These are phyloP conservation scores for Parasteatoda tepidariorum DNA, from an alignment of 1,140 invertebrate genomes.

Conservation along the genomic window DNA sequence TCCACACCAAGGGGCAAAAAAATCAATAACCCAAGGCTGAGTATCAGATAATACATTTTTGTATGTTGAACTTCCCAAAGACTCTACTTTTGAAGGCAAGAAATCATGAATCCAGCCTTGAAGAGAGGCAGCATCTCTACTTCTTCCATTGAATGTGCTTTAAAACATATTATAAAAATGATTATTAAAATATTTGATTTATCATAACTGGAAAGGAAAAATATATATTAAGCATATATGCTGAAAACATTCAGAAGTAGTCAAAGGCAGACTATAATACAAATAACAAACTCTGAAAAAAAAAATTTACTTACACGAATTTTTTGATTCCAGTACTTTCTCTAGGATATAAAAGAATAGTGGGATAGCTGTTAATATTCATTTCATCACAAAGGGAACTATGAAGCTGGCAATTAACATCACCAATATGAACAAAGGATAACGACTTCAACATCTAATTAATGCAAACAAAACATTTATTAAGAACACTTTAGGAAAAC, in stretches of 20 bases:
- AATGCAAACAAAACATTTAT: conserved; percentile 19
- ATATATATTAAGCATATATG: too few relatives aligned
- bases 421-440: conserved; percentile 74
- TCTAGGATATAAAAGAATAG: conserved; percentile 77
- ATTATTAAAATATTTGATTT: too few relatives aligned
- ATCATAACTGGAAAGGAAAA: too few relatives aligned
- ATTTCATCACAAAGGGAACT: conserved; percentile 73
- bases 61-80: conserved; percentile 68
- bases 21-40: conserved; percentile 77
- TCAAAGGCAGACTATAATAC: too few relatives aligned
- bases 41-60: conserved; percentile 68
- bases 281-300: neutral
- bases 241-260: too few relatives aligned
- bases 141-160: conserved; percentile 75
- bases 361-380: conserved; percentile 77
- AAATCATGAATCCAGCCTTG: conserved; percentile 75
- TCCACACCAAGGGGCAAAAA: conserved; percentile 82
- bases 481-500: too few relatives aligned
- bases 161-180: conserved; percentile 48
- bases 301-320: neutral
- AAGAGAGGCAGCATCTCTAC: conserved; percentile 74
- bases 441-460: neutral
- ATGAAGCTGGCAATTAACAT: conserved; percentile 78
- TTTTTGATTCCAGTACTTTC: conserved; percentile 68
- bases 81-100: conserved; percentile 72